Evolutionary conservation across 2,797 vertebrate species (phyloP), one percentile per base, ranked within the genome.

Genomic region (Champsocephalus esox): DNA sequence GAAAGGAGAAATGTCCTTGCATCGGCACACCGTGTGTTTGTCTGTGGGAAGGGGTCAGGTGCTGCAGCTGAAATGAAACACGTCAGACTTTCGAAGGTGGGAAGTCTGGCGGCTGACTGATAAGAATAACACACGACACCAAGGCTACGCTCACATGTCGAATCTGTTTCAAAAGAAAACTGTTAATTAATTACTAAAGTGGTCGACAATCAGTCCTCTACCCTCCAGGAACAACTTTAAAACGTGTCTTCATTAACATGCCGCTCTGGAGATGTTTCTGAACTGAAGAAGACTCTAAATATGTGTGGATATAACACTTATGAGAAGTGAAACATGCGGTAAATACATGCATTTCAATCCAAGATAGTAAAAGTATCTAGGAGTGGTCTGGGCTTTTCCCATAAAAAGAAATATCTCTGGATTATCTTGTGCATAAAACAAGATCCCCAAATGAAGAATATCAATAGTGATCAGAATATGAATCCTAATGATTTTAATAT

Each of bases 1-100:
- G 38, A 38, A 8, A 19, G 17, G 32, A 9, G 48, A 49, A 52
- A 14, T 43, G 49, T 17, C 3, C 12, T 9, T 2, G 9, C 41
- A 34, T 59, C 51, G 41, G 45, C 67, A 12, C 1, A 9, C n/a
- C 14, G 38, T 59, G 54, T 77, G 52, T 32, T 10, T 45, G 46
- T 17, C 4, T 50, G 43, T 85, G 74, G 71, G 81, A 86, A 76
- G 58, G 2, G 54, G 38, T 60, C 75, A 81, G 72, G 7, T 73
- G 78, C 34, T 67, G n/a, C 11, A 24, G 14, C 12, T 57, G 14
- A 52, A 44, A 63, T 50, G 21, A 45, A 14, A 43, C 34, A 60
- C 14, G 14, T 28, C 3, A 19, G 60, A 17, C 59, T 7, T 70
- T 4, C 51, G 62, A 0, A 64, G 51, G 41, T 77, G 68, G 50